phyloP scores from a whole-genome alignment of 2,113 vertebrate genomes.

The Larimichthys crocea region DNA sequence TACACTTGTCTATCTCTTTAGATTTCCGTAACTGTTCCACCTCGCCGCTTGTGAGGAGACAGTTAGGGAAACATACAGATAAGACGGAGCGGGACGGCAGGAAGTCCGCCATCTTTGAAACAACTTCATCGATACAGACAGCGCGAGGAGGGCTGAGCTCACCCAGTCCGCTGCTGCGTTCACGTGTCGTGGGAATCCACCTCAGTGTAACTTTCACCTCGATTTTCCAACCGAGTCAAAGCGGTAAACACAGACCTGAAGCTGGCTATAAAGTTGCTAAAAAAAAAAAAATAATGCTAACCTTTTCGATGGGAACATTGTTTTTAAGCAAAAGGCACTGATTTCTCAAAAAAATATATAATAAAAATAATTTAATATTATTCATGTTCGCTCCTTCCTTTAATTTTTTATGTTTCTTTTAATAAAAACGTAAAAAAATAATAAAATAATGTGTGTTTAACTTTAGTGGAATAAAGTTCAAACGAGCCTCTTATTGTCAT shows the following conservation, averaged over 20 bases:
- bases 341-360: background rate
- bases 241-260: background rate
- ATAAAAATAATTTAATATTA: background rate
- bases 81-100: conserved; percentile 94
- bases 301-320: background rate
- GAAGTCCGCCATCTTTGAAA: conserved; percentile 97
- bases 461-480: background rate
- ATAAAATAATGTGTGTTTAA: background rate
- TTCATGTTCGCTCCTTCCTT: background rate
- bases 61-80: conserved; percentile 93
- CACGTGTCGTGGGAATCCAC: conserved; percentile 20
- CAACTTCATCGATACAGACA: conserved; percentile 87
- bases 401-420: background rate
- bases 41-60: conserved; percentile 91
- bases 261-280: background rate
- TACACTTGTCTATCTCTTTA: conserved; percentile 93
- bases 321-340: background rate
- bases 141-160: conserved; percentile 62
- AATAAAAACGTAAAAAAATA: background rate
- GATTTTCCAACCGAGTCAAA: too few relatives aligned
- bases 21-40: conserved; percentile 93
- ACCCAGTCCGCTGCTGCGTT: conserved; percentile 42
- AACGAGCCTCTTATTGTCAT: background rate
- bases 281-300: background rate
- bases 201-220: rapidly evolving